A percentile compares a stretch with the other conserved stretches of the same genome.
Conservation (phyloP, 2,113 vertebrate genomes). For the Chamaetylas fuelleborni region DNA sequence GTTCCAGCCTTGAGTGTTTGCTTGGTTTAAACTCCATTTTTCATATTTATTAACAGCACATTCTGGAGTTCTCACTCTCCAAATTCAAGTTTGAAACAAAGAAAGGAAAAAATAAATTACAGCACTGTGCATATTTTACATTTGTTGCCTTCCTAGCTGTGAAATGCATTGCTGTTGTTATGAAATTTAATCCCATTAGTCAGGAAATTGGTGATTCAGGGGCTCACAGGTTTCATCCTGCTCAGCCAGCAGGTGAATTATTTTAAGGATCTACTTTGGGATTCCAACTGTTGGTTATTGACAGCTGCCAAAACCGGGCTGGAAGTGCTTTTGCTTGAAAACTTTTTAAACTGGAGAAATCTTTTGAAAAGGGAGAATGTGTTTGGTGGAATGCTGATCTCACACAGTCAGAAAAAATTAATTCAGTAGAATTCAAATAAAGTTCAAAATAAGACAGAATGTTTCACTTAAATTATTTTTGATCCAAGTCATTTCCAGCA, state of each 20-base stretch:
- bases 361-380: neutral
- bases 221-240: neutral
- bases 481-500: neutral
- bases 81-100: neutral
- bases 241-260: neutral
- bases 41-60: neutral
- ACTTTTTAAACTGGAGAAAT: neutral
- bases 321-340: neutral
- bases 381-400: neutral
- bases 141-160: neutral
- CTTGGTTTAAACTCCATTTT: neutral
- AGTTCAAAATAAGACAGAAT: neutral
- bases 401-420: neutral
- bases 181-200: neutral
- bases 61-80: neutral
- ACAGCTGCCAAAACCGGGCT: neutral
- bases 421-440: neutral
- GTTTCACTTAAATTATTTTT: neutral
- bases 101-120: neutral
- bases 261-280: neutral
- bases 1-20: neutral
- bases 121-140: neutral
- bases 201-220: neutral
- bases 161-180: neutral
- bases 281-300: neutral